phyloP scores from a whole-genome alignment of 1,140 invertebrate genomes.

The Drosophila ambigua region DNA sequence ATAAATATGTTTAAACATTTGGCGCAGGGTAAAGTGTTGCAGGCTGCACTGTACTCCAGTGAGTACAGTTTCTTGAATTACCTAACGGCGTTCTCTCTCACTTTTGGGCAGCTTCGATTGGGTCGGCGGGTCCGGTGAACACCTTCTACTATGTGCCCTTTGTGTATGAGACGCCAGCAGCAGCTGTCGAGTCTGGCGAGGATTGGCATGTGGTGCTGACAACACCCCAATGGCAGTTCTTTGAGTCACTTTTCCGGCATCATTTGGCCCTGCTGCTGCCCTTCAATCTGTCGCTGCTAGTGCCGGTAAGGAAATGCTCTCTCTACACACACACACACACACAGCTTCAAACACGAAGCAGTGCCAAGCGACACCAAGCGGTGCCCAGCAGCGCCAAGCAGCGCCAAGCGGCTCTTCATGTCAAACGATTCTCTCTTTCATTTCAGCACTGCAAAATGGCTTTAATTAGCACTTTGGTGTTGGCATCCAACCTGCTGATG shows the following conservation, averaged over 20 bases:
- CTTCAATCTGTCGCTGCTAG: slow-evolving; percentile 44
- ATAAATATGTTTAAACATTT: slow-evolving; percentile 65
- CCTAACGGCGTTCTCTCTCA: no score
- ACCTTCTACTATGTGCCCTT: slow-evolving; percentile 60
- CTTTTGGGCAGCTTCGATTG: slow-evolving; percentile 31
- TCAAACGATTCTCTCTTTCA: not conserved
- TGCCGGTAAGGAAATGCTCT: slow-evolving; percentile 44
- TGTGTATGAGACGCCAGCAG: slow-evolving; percentile 38
- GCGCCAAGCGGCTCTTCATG: no score
- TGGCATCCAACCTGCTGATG: slow-evolving; percentile 49
- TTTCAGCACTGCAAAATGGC: slow-evolving; percentile 53
- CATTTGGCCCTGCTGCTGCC: slow-evolving; percentile 59
- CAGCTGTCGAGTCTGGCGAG: not conserved
- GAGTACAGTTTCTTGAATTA: no score
- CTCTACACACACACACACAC: not conserved
- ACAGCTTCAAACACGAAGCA: no score
- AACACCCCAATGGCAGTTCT: slow-evolving; percentile 44
- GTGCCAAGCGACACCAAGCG: no score
- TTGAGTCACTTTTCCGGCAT: slow-evolving; percentile 59
- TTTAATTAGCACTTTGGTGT: slow-evolving; percentile 52
- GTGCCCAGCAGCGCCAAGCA: no score
- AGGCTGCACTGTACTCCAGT: no score
- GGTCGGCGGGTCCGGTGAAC: slow-evolving; percentile 45
- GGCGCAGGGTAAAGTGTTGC: slow-evolving; percentile 42
- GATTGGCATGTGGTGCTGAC: slow-evolving; percentile 38